phyloP scores from a whole-genome alignment of 2,888 invertebrate species.

The Eulithis prunata region DNA sequence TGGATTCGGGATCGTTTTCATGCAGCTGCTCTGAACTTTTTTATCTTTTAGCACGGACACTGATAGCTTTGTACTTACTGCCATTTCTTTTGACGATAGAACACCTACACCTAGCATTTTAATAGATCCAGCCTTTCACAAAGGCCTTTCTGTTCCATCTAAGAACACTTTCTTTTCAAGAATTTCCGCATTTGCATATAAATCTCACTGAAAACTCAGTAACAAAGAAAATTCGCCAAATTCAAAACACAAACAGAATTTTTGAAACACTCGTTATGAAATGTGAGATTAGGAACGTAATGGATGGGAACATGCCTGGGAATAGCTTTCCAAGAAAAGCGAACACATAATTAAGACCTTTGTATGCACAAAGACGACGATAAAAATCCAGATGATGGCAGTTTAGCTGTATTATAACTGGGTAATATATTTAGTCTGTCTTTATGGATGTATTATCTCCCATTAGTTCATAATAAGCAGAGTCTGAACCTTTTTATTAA shows the following conservation, averaged over 20 bases:
- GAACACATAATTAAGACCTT: constrained; percentile 39
- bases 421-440: constrained; percentile 23
- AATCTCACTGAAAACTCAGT: constrained; percentile 21
- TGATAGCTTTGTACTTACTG: too few species aligned
- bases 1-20: too few species aligned
- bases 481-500: constrained; percentile 2
- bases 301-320: constrained; percentile 35
- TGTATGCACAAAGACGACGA: constrained; percentile 40
- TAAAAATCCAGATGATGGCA: constrained; percentile 34
- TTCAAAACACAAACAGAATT: constrained; percentile 28
- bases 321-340: constrained; percentile 33
- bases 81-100: too few species aligned
- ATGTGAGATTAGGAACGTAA: constrained; percentile 36
- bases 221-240: constrained; percentile 28
- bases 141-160: too few species aligned
- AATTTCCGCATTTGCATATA: constrained; percentile 17
- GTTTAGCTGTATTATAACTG: constrained; percentile 25
- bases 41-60: too few species aligned
- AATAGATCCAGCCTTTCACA: too few species aligned
- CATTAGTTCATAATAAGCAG: constrained; percentile 21
- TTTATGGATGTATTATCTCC: constrained; percentile 25
- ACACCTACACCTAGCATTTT: too few species aligned
- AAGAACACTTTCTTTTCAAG: too few species aligned
- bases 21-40: background rate
- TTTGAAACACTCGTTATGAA: constrained; percentile 33